Evolutionary conservation across 2,113 vertebrate species (phyloP).

Genomic region (Falcunculus frontatus): DNA sequence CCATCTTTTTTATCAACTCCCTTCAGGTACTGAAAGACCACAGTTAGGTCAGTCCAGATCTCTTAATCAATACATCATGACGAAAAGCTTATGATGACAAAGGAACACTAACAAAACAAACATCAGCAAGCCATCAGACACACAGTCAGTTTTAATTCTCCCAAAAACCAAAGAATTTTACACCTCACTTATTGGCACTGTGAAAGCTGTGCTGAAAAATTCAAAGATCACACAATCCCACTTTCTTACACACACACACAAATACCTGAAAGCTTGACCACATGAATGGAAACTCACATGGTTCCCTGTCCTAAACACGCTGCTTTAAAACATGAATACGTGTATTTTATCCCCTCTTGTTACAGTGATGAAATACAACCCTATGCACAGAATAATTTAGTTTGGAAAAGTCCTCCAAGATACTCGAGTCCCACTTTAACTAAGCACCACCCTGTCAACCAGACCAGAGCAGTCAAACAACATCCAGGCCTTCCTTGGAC

Average conservation of each 20-base stretch:
- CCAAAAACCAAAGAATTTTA: neutral
- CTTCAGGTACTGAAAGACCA: neutral
- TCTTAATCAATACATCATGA: neutral
- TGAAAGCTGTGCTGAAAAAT: neutral
- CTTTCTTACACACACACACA: too few species aligned
- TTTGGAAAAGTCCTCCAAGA: neutral
- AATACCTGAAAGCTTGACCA: neutral
- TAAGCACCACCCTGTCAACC: neutral
- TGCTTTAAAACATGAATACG: neutral
- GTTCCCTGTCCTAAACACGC: neutral
- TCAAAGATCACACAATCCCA: neutral
- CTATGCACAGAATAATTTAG: fast-evolving
- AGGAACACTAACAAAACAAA: neutral
- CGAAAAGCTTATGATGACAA: neutral
- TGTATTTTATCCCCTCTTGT: neutral
- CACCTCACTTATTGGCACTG: neutral
- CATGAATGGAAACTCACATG: fast-evolving
- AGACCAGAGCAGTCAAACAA: neutral
- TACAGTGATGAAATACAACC: neutral
- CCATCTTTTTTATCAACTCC: neutral
- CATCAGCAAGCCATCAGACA: neutral
- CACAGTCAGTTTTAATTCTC: neutral
- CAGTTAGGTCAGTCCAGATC: neutral
- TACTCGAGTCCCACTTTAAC: neutral
- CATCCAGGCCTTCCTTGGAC: neutral